Evolutionary conservation across 2,113 vertebrate genomes (phyloP).

Genomic region (Ciconia stormi): DNA sequence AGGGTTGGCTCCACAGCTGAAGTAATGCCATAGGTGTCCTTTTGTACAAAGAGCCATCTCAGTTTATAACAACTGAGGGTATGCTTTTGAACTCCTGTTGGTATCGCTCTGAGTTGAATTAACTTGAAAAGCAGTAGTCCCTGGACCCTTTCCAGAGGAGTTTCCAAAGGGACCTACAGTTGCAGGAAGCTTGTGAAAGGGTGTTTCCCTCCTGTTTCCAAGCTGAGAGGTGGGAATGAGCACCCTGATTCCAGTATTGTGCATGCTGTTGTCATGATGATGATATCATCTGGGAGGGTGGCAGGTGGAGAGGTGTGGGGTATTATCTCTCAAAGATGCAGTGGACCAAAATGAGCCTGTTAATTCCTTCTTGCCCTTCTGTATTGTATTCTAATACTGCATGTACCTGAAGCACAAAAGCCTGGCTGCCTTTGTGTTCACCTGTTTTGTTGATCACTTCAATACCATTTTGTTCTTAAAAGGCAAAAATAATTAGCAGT

Average conservation of each 20-base stretch:
- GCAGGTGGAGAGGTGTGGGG: not conserved
- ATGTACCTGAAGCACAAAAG: slow-evolving; percentile 65
- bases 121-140: not conserved
- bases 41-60: not conserved
- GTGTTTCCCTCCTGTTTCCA: not conserved
- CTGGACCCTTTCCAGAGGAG: not conserved
- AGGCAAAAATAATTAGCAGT: slow-evolving; percentile 87
- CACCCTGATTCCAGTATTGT: not conserved
- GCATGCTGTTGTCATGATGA: not conserved
- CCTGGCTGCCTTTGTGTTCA: slow-evolving; percentile 75
- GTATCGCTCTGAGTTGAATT: not conserved
- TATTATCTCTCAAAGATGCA: not conserved
- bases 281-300: not conserved
- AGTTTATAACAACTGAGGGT: accelerated
- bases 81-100: not conserved
- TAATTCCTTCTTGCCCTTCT: not conserved
- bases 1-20: not conserved
- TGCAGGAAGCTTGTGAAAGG: not conserved
- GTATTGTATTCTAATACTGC: slow-evolving; percentile 17
- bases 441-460: slow-evolving; percentile 61
- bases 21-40: not conserved
- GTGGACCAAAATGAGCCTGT: slow-evolving; percentile 53
- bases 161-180: not conserved
- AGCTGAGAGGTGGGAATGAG: not conserved
- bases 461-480: slow-evolving; percentile 61